Evolutionary conservation across 2,888 invertebrate genomes (phyloP).

Genomic region (Stratiomys singularior): DNA sequence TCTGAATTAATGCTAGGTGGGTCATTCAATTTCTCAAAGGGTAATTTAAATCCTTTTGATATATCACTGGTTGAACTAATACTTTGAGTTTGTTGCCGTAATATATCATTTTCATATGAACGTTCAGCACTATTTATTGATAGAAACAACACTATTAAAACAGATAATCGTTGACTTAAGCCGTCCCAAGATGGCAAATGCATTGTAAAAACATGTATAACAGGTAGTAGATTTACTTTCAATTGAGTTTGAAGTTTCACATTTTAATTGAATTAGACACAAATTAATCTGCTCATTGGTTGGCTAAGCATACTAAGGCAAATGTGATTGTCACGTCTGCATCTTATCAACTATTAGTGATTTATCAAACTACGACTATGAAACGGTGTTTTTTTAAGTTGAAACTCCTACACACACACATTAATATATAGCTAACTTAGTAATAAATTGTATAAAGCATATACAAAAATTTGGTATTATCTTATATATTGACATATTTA

Average conservation of each 20-base stretch:
- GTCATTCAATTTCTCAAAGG: no score
- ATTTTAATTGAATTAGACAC: constrained; percentile 34
- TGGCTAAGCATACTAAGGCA: not conserved
- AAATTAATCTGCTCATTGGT: not conserved
- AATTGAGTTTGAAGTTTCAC: not conserved
- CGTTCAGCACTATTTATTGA: not conserved
- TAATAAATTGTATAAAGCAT: constrained; percentile 40
- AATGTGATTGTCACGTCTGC: constrained; percentile 43
- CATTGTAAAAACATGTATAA: not conserved
- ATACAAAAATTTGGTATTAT: constrained; percentile 37
- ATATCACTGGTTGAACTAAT: no score
- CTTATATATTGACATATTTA: constrained; percentile 42
- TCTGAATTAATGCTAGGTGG: no score
- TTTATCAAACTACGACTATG: constrained; percentile 44
- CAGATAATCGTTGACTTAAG: not conserved
- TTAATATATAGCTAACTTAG: not conserved
- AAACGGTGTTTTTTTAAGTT: constrained; percentile 40
- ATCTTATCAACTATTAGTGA: constrained; percentile 43
- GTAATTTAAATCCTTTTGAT: no score
- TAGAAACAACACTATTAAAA: not conserved
- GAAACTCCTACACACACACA: constrained; percentile 42
- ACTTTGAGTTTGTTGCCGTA: no score
- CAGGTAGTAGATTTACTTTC: not conserved
- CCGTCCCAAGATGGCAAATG: not conserved
- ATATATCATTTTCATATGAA: no score